Conservation (phyloP, 2,888 invertebrate genomes). For the Pedicia rivosa region DNA sequence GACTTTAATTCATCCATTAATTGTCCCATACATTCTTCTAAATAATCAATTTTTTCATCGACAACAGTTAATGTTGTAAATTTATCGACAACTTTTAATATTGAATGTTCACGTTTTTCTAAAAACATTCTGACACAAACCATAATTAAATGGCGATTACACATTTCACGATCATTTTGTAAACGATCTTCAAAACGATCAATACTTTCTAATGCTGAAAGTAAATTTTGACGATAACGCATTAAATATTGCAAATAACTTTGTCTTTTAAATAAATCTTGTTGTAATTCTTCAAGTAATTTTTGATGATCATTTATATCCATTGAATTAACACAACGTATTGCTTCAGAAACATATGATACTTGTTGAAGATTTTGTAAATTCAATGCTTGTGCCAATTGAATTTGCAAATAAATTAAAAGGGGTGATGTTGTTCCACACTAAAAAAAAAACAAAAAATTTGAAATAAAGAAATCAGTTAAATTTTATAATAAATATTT, state of each 20-base stretch:
- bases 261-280: constrained; percentile 61
- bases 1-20: constrained; percentile 51
- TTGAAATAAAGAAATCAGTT: neutral
- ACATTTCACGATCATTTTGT: constrained; percentile 52
- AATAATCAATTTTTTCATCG: constrained; percentile 82
- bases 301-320: constrained; percentile 56
- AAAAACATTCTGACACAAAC: constrained; percentile 68
- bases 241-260: constrained; percentile 71
- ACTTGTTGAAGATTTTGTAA: constrained; percentile 59
- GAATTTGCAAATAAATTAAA: constrained; percentile 52
- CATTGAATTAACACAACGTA: constrained; percentile 59
- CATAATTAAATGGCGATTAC: constrained; percentile 54
- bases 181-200: constrained; percentile 43
- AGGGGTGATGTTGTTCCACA: constrained; percentile 31
- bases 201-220: constrained; percentile 57
- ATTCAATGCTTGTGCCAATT: constrained; percentile 69
- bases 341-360: constrained; percentile 67
- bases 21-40: constrained; percentile 63
- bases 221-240: constrained; percentile 59
- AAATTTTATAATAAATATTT: constrained; percentile 2
- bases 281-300: constrained; percentile 52
- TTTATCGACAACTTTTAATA: constrained; percentile 61
- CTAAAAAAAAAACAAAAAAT: constrained; percentile 12
- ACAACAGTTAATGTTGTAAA: constrained; percentile 64
- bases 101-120: constrained; percentile 54